Evolutionary conservation across 2,888 invertebrate genomes (phyloP), one percentile per base, ranked within the genome.

Genomic region (Epiperipatus broadwayi): DNA sequence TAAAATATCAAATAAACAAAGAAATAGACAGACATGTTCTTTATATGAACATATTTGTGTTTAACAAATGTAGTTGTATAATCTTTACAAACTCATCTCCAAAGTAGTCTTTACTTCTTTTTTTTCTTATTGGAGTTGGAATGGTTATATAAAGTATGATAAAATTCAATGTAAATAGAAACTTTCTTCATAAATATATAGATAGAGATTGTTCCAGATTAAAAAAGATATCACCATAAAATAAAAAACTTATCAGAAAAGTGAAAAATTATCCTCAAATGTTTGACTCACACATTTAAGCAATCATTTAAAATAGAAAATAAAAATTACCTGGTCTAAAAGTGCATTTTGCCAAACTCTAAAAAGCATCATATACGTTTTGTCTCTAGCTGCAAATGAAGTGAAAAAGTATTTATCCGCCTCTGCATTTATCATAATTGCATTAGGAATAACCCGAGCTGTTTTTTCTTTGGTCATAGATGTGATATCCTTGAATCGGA

Each of bases 311-410:
- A 5, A n/a, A n/a, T n/a, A n/a, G n/a, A n/a, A n/a, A n/a, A n/a
- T n/a, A 21, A 18, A 18, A 28, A 48, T 45, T 50, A 67, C 67
- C 69, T 84, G 78, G 60, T 83, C 83, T 70, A 87, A 73, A 44
- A 89, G 72, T 42, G 83, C 83, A 67, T 84, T 87, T 67, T 91
- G 89, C 89, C 91, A 93, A 49, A 91, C 73, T 49, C 84, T 69
- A 67, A 89, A 87, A 58, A 95, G 71, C 79, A 89, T 87, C 56
- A 87, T 70, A 67, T 80, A 91, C 0, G 84, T 77, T 61, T 91
- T 89, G 64, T 95, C 93, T 31, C 93, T 68, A 10, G 87, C 75
- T 2, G 80, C 77, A 63, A 95, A 89, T 28, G 91, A 89, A 18
- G 93, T 81, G 52, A 95, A 77, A 65, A 91, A 91, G 62, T 77